Evolutionary conservation across 2,797 vertebrate species (phyloP), one percentile per base, ranked within the genome.

Genomic region (Ctenopoma multispine): DNA sequence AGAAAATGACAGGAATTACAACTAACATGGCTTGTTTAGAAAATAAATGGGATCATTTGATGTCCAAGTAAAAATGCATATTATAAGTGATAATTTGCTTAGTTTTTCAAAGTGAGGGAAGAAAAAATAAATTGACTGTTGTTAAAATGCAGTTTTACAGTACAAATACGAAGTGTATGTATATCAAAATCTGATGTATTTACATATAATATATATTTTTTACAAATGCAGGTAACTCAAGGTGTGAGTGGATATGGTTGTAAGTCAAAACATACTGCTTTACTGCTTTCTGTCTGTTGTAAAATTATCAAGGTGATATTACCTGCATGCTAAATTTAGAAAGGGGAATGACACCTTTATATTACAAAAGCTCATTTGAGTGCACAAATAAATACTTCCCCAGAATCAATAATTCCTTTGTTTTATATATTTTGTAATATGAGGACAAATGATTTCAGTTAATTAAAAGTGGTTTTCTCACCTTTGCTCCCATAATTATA

Each of bases 401-500:
- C n/a, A 8, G 41, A 65, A 72, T 72, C 50, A 46, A 23, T 49
- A 66, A 68, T 78, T 53, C 76, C 57, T 82, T 81, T 87, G 51
- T 81, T 83, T 84, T 58, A 72, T 76, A 72, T 74, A 63, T 79
- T 82, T 81, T 81, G 46, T 56, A 78, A 88, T 83, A 77, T 71
- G 66, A 79, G 44, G 59, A 76, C 67, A 72, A 74, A 81, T 74
- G 80, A 88, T 85, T 86, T 83, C 54, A 85, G 72, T 87, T 90
- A 90, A 91, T 92, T 89, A 91, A 84, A 81, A 82, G 49, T 54
- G 68, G 70, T 81, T 84, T 80, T 73, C 71, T 85, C 83, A 90
- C 85, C 83, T 88, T 89, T 90, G 65, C 82, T 75, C 67, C 56
- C 73, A 23, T 89, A 90, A 92, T 91, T 90, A 90, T 63, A 74